Evolutionary conservation across 2,888 invertebrate species (phyloP), one percentile per base, ranked within the genome.

Genomic region (Anodontia alba): DNA sequence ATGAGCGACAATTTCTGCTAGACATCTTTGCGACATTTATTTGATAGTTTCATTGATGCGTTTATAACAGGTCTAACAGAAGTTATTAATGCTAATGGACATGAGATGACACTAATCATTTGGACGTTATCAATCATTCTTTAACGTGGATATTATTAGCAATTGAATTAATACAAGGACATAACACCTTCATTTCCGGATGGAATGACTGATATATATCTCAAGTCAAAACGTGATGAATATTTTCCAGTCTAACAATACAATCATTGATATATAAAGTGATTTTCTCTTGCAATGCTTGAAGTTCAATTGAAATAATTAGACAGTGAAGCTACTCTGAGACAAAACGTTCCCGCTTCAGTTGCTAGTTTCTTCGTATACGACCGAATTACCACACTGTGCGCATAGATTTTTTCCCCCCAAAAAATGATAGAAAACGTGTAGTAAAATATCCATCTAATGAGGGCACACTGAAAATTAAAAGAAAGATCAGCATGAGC

Each of bases 51-150:
- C 62, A 62, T 62, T 33, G 62, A 62, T 62, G 17, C 15, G 62
- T 31, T 33, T 33, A 62, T 62, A 33, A 17, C 62, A 62, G 26
- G 33, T 17, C 33, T 33, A 62, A 17, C 10, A 62, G 62, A 62
- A n/a, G 62, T 33, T 62, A 62, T 62, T 62, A 62, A 62, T 62
- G 33, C 23, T 62, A 62, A 62, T 62, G 62, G 62, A 62, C 62
- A 3, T 33, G 62, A 33, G 62, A 12, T 62, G 62, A 62, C 62
- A 62, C 17, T 62, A 62, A 62, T 62, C 17, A 20, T 31, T 62
- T 33, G 62, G 31, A 62, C 31, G 5, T 33, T 62, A 62, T 62
- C 62, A 62, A 62, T 62, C 62, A 62, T 20, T 62, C 5, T 17
- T 33, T 20, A 62, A 62, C 33, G 17, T 62, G 31, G 33, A 33